phyloP scores from a whole-genome alignment of 2,888 invertebrate genomes.

The Amiota communis region DNA sequence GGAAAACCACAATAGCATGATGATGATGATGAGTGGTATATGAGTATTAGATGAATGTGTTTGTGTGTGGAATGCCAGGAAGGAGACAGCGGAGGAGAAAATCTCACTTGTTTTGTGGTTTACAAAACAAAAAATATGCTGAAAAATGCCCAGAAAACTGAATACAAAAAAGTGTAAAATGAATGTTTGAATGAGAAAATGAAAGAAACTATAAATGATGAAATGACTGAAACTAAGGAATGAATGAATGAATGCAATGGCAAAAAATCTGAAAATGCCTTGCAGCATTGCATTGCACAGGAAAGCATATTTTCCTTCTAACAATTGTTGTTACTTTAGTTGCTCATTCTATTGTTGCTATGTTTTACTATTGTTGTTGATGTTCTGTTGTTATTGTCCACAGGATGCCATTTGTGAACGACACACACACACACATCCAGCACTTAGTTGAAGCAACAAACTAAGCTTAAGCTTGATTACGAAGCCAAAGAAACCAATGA shows the following conservation, averaged over 20 bases:
- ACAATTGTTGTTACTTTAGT: background rate
- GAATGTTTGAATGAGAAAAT: background rate
- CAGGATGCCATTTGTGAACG: constrained; percentile 50
- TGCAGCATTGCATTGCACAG: no score
- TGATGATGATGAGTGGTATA: constrained; percentile 4
- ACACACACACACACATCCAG: constrained; percentile 33
- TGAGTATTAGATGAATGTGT: background rate
- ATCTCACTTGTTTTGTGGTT: no score
- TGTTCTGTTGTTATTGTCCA: constrained; percentile 18
- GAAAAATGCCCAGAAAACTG: no score
- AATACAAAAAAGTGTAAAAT: background rate
- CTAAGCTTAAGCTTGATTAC: constrained; percentile 46
- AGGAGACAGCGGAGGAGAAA: no score
- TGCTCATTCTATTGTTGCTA: constrained; percentile 12
- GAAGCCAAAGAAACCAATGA: constrained; percentile 1
- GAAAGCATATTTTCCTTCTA: background rate
- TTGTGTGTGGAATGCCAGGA: constrained; percentile 17
- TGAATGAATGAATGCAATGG: background rate
- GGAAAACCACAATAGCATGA: background rate
- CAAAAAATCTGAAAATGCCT: no score
- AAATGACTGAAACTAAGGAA: background rate
- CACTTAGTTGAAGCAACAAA: no score
- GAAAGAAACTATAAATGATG: constrained; percentile 1
- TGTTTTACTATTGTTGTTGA: constrained; percentile 11
- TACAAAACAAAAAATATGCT: no score